Percentiles rank a stretch among this genome's conserved stretches.
phyloP scores from a whole-genome alignment of 2,888 invertebrate genomes.

The Acrobasis suavella region DNA sequence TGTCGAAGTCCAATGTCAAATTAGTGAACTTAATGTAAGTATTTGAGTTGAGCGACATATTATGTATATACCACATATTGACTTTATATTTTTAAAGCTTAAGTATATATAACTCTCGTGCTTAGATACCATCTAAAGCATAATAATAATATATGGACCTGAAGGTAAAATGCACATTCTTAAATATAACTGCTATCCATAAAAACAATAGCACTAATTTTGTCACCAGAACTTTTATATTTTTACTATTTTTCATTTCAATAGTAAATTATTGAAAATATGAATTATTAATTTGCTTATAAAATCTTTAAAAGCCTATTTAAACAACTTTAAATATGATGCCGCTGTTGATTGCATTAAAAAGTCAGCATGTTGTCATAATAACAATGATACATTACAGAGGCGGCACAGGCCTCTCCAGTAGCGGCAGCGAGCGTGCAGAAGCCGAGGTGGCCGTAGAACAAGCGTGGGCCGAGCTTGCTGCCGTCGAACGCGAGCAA shows the following conservation, averaged over 20 bases:
- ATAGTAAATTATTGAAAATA: too few relatives aligned
- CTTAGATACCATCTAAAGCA: constrained; percentile 2
- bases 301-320: too few relatives aligned
- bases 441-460: constrained; percentile 87
- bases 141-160: constrained; percentile 2
- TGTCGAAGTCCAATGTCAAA: not conserved
- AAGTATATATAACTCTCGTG: not conserved
- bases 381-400: constrained; percentile 32
- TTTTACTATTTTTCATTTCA: too few relatives aligned
- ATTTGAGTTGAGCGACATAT: not conserved
- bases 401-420: constrained; percentile 46
- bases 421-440: constrained; percentile 62
- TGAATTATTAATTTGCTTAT: not conserved
- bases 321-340: too few relatives aligned
- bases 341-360: too few relatives aligned
- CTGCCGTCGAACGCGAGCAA: constrained; percentile 93
- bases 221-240: too few relatives aligned
- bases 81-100: too few relatives aligned
- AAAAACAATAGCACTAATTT: too few relatives aligned
- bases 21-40: constrained; percentile 6
- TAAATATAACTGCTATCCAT: not conserved
- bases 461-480: constrained; percentile 92
- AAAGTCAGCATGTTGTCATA: too few relatives aligned
- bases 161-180: constrained; percentile 5
- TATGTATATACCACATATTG: too few relatives aligned